phyloP scores from a whole-genome alignment of 2,113 vertebrate species.

The Miniopterus natalensis region DNA sequence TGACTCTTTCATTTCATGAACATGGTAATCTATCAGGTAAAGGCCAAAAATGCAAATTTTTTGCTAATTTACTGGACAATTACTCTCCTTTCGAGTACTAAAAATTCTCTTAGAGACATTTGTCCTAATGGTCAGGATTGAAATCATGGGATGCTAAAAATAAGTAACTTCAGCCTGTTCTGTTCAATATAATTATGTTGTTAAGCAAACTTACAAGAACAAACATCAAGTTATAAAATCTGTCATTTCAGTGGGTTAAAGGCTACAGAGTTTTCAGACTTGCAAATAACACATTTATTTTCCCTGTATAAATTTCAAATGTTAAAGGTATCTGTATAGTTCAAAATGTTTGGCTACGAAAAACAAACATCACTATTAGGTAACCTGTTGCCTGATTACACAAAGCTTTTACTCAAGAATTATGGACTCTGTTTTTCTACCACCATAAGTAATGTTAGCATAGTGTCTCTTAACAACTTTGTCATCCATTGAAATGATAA shows the following conservation, averaged over 20 bases:
- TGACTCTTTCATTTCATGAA: neutral
- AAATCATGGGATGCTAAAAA: neutral
- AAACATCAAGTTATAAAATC: slow-evolving; percentile 20
- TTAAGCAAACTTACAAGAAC: neutral
- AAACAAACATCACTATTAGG: neutral
- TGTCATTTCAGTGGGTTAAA: neutral
- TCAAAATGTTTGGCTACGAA: slow-evolving; percentile 49
- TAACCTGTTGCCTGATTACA: neutral
- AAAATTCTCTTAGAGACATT: neutral
- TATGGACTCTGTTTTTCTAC: neutral
- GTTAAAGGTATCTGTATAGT: neutral
- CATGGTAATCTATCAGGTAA: neutral
- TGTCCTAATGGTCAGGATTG: neutral
- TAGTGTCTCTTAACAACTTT: neutral
- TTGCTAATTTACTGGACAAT: neutral
- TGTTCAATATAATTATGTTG: neutral
- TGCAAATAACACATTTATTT: neutral
- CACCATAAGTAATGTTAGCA: neutral
- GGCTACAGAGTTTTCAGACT: neutral
- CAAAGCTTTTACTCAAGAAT: neutral
- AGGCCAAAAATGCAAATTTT: neutral
- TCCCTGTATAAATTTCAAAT: slow-evolving; percentile 10
- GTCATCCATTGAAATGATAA: neutral
- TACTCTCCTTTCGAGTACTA: neutral
- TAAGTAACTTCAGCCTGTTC: neutral